phyloP scores from a whole-genome alignment of 2,888 invertebrate species.

The Agrotis ipsilon region DNA sequence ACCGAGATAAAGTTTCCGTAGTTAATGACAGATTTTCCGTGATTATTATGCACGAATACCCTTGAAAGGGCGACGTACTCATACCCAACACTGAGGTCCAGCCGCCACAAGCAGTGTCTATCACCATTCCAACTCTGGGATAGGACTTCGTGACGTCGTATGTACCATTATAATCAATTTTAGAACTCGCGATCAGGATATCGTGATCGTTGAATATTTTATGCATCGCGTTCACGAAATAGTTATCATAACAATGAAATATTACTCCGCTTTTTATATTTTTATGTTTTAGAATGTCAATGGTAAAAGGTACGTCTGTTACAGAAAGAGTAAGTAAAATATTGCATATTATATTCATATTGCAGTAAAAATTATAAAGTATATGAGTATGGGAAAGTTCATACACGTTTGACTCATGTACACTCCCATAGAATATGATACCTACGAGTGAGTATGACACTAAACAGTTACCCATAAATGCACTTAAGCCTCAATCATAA shows the following conservation, averaged over 20 bases:
- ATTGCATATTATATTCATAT: conserved; percentile 59
- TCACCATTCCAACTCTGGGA: conserved; percentile 74
- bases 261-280: conserved; percentile 74
- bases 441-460: no score
- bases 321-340: conserved; percentile 51
- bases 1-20: conserved; percentile 72
- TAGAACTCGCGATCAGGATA: conserved; percentile 64
- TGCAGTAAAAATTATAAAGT: conserved; percentile 2
- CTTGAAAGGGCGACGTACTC: conserved; percentile 66
- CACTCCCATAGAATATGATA: background rate
- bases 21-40: conserved; percentile 72
- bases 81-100: conserved; percentile 73
- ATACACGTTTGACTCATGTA: background rate
- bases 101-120: conserved; percentile 76
- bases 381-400: background rate
- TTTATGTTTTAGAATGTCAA: conserved; percentile 79
- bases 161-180: conserved; percentile 42
- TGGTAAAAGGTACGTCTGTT: conserved; percentile 66
- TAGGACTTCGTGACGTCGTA: conserved; percentile 53
- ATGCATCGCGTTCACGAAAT: conserved; percentile 64
- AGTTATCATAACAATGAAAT: conserved; percentile 72
- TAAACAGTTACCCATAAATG: conserved; percentile 8
- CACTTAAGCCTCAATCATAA: background rate
- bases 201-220: conserved; percentile 71
- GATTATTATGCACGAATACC: conserved; percentile 81